Evolutionary conservation across 2,888 invertebrate genomes (phyloP).

Genomic region (Parthenolecanium corni): DNA sequence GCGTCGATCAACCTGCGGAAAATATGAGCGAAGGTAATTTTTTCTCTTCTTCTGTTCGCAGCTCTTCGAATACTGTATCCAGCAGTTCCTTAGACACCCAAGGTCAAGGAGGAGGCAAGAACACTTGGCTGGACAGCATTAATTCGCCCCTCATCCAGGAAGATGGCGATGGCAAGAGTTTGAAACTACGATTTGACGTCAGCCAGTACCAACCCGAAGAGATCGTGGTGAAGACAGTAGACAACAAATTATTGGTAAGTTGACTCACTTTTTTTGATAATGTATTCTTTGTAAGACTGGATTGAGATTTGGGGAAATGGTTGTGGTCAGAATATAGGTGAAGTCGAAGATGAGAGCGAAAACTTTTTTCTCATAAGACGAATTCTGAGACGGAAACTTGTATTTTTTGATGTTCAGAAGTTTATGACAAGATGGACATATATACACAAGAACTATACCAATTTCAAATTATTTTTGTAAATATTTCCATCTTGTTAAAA

Average conservation of each 20-base stretch:
- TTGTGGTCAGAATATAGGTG: no score
- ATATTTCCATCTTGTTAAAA: no score
- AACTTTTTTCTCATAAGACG: no score
- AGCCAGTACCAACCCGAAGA: slow-evolving; percentile 61
- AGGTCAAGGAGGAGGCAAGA: slow-evolving; percentile 39
- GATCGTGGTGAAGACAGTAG: slow-evolving; percentile 95
- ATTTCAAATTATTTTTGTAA: no score
- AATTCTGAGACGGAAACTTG: no score
- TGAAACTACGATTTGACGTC: slow-evolving; percentile 88
- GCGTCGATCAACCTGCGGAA: not conserved
- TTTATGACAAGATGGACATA: no score
- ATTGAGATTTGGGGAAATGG: no score
- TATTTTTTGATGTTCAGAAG: no score
- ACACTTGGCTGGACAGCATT: slow-evolving; percentile 70
- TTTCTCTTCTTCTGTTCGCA: slow-evolving; percentile 10
- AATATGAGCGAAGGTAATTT: slow-evolving; percentile 1
- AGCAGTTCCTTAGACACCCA: slow-evolving; percentile 50
- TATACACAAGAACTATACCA: no score
- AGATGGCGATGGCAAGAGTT: slow-evolving; percentile 83
- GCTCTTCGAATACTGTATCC: slow-evolving; percentile 36
- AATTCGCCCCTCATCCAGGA: slow-evolving; percentile 90
- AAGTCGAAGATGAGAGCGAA: no score
- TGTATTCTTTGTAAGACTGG: not conserved
- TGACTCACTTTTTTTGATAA: not conserved
- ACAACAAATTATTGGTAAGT: slow-evolving; percentile 88